Base-by-base conservation (phyloP, 2,113 vertebrate species). In the Cebus imitator region DNA sequence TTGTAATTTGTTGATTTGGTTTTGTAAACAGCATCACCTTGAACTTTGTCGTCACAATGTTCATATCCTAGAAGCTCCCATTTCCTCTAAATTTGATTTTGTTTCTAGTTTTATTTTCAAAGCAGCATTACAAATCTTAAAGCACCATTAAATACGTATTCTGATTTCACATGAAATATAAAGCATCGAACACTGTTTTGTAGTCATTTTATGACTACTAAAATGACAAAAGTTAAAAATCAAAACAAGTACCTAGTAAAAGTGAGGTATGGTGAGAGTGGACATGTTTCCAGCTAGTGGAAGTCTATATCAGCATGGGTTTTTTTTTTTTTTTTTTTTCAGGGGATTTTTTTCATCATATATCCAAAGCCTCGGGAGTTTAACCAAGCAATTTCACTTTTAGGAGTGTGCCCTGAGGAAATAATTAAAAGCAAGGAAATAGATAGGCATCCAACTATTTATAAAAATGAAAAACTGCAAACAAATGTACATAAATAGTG, bases 21-120 rank as follows among this genome's bases (percentile, higher is more conserved):
- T 94, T 93, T 55, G 18, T 93, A 48, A 93, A 94, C 1, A 87
- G 17, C 12, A 64, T 83, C 40, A 83, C 43, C 57, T 73, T 95
- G 48, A 86, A 93, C 68, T 95, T 86, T 79, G 90, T 76, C 73
- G 84, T 93, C 64, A 89, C 40, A 81, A 90, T 32, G 35, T 35
- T 72, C 82, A 64, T 55, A 75, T 92, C 35, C 64, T 81, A 55
- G 6, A 88, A 87, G n/a, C 64, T 81, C 30, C 58, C 66, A 91
- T 92, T 97, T 96, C 82, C 82, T 97, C 72, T 90, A 94, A 91
- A 95, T 92, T 66, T 85, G 76, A 92, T 97, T 95, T 95, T 85
- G 76, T 83, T 95, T 79, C 70, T 70, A 80, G 88, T 68, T 95
- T 96, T 89, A 90, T 90, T 93, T 95, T 90, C 58, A 95, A 94